Evolutionary conservation across 2,888 invertebrate genomes (phyloP).

Genomic region (Drosophila rellima): DNA sequence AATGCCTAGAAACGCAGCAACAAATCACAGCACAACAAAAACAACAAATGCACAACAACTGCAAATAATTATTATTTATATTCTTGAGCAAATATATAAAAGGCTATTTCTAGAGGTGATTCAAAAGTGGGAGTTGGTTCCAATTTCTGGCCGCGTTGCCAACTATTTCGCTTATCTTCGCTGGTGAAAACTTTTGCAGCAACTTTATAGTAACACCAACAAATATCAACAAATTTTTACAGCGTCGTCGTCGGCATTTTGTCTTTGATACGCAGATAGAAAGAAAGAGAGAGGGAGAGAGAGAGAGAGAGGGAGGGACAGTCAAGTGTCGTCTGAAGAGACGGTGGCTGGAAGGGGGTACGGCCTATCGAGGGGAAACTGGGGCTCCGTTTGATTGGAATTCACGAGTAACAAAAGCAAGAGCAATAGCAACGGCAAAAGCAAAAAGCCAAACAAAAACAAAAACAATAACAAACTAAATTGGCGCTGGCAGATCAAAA

Average conservation of each 20-base stretch:
- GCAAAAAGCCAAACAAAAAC: slow-evolving; percentile 20
- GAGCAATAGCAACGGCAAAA: slow-evolving; percentile 34
- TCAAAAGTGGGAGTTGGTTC: slow-evolving; percentile 1
- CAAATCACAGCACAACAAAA: slow-evolving; percentile 48
- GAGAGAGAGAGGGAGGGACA: slow-evolving; percentile 1
- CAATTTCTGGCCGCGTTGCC: slow-evolving; percentile 45
- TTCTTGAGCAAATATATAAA: slow-evolving; percentile 9
- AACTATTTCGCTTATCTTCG: slow-evolving; percentile 58
- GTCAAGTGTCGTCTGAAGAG: slow-evolving; percentile 19
- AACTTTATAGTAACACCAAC: slow-evolving; percentile 29
- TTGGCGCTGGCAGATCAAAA: slow-evolving; percentile 72
- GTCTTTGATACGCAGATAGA: slow-evolving; percentile 55
- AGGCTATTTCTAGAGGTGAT: slow-evolving; percentile 35
- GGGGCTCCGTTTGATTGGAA: slow-evolving; percentile 70
- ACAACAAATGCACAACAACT: slow-evolving; percentile 44
- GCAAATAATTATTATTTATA: slow-evolving; percentile 66
- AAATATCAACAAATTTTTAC: slow-evolving; percentile 72
- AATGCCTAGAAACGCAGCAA: slow-evolving; percentile 36
- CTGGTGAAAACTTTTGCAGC: slow-evolving; percentile 46
- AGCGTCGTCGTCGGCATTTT: slow-evolving; percentile 66
- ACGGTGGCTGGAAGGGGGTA: neutral
- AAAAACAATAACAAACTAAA: slow-evolving; percentile 58
- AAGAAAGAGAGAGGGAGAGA: slow-evolving; percentile 1
- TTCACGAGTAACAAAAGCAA: slow-evolving; percentile 45
- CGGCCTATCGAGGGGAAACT: slow-evolving; percentile 10